Percentiles rank a stretch among this genome's conserved stretches.
phyloP scores from a whole-genome alignment of 2,113 vertebrate genomes.

The Lepisosteus oculatus region DNA sequence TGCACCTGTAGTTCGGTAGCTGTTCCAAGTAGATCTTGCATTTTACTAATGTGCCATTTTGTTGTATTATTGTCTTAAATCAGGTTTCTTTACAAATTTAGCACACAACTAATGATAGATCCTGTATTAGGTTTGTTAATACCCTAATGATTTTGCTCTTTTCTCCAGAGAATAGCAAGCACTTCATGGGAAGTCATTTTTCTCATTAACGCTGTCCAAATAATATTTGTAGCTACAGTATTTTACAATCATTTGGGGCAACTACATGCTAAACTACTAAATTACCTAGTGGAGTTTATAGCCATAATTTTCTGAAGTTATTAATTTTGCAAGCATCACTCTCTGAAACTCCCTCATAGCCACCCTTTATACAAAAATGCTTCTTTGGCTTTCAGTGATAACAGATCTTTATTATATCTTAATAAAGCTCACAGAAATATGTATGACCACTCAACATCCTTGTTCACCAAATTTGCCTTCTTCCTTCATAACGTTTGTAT shows the following conservation, averaged over 20 bases:
- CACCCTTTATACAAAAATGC: too few relatives aligned
- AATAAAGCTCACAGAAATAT: too few relatives aligned
- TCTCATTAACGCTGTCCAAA: not conserved
- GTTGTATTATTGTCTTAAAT: not conserved
- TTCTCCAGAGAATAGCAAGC: not conserved
- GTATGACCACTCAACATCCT: too few relatives aligned
- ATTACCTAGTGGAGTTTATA: not conserved
- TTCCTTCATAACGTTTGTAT: too few relatives aligned
- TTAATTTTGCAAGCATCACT: not conserved
- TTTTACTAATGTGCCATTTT: not conserved
- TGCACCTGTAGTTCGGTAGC: not conserved
- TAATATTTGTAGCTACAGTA: constrained; percentile 6
- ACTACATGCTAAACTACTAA: not conserved
- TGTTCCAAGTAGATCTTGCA: not conserved
- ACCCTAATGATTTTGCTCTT: not conserved
- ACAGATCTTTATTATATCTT: too few relatives aligned
- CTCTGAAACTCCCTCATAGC: too few relatives aligned
- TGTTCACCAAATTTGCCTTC: too few relatives aligned
- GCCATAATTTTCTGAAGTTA: not conserved
- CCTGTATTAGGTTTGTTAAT: not conserved
- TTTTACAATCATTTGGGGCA: not conserved
- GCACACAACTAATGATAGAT: not conserved
- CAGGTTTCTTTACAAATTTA: not conserved
- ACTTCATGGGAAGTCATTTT: not conserved
- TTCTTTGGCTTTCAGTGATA: too few relatives aligned